phyloP scores from a whole-genome alignment of 2,113 vertebrate genomes.

The Phaethon lepturus region DNA sequence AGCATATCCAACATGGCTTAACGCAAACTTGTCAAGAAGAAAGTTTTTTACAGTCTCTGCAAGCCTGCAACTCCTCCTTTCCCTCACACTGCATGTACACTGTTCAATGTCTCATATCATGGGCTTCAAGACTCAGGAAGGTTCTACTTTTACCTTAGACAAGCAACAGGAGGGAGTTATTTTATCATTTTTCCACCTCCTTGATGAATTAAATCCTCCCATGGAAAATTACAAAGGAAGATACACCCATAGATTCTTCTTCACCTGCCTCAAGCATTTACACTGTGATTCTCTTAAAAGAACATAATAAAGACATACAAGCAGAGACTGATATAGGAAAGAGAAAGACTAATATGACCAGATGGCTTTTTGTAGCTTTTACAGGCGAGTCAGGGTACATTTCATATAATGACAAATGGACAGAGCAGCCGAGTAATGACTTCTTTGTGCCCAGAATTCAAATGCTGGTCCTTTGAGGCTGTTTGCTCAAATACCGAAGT shows the following conservation, averaged over 20 bases:
- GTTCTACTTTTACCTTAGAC: rapidly evolving
- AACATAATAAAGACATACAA: not conserved
- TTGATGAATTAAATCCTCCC: not conserved
- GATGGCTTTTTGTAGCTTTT: slow-evolving; percentile 18
- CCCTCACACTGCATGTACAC: rapidly evolving
- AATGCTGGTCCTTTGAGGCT: not conserved
- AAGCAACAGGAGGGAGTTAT: not conserved
- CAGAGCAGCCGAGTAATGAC: not conserved
- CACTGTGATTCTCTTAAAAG: not conserved
- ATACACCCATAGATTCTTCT: not conserved
- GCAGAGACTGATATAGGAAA: not conserved
- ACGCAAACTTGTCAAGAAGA: not conserved
- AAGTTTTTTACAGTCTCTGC: too few species aligned
- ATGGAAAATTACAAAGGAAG: not conserved
- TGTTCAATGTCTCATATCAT: rapidly evolving
- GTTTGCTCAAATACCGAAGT: not conserved
- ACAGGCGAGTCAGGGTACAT: not conserved
- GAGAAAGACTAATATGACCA: not conserved
- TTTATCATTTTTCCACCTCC: not conserved
- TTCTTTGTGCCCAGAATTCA: not conserved
- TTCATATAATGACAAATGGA: not conserved
- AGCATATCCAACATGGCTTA: rapidly evolving
- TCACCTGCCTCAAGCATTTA: not conserved
- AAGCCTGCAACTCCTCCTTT: not conserved
- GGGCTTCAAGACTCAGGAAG: not conserved